Evolutionary conservation across 2,888 invertebrate species (phyloP), one percentile per base, ranked within the genome.

Genomic region (Drosophila bunnanda): DNA sequence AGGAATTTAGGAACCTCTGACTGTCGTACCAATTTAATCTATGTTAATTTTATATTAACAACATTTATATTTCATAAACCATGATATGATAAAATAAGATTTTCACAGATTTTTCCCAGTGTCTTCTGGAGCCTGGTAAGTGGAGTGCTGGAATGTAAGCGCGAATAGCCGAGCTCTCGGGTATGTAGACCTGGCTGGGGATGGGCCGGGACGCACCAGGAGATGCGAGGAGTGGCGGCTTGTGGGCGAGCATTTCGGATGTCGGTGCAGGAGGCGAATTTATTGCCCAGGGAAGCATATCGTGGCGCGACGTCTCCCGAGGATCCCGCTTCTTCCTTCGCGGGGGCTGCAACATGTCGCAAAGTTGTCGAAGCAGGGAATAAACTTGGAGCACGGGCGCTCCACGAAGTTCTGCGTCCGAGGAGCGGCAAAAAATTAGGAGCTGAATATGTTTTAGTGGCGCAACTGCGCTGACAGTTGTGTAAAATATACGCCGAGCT

Each of bases 211-310:
- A 9, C 25, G 10, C n/a, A 10, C 38, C 39, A 28, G 41, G 34
- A 50, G 48, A 34, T 50, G 39, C 10, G 30, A 25, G 34, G 38
- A 64, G 66, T 55, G 74, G 38, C 61, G 61, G 54, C 71, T 28
- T 56, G 53, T 61, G 76, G 64, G 69, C 66, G 50, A 60, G 50
- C 32, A 13, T 1, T 15, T 22, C n/a, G 30, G 60, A 59, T 59
- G 60, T 56, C 56, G 39, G 54, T 53, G 65, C 44, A 65, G 58
- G 53, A 53, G 69, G 71, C 76, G 71, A 89, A 86, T 86, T 89
- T 89, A 86, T 88, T 88, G 77, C 89, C 89, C 71, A 83, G 89
- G 85, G 88, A 88, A 83, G 88, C 89, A 86, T 86, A 86, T 88
- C 86, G 82, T 79, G 72, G 75, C 89, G 65, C 57, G 38, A 69